These are phyloP conservation scores for Spialia ferax DNA, from an alignment of 2,888 invertebrate species.

Conservation along the genomic window DNA sequence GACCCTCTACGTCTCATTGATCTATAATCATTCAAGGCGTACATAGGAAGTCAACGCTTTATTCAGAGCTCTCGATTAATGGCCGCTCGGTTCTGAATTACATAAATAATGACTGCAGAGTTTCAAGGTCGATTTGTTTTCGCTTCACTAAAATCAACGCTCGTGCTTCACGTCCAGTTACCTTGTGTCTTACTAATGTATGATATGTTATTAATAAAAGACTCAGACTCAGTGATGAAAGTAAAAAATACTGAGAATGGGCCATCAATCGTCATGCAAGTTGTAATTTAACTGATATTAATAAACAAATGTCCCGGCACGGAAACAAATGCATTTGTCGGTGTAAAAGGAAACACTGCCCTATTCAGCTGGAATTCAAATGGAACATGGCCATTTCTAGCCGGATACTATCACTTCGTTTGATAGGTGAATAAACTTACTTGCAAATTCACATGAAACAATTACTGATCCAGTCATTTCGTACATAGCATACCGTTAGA, in stretches of 20 bases:
- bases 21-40: constrained; percentile 36
- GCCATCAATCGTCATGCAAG: neutral
- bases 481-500: neutral
- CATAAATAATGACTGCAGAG: constrained; percentile 40
- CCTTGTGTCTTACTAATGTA: constrained; percentile 26
- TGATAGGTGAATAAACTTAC: constrained; percentile 36
- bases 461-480: neutral
- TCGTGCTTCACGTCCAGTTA: constrained; percentile 20
- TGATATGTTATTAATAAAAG: neutral
- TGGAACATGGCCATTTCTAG: constrained; percentile 32
- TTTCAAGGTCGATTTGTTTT: constrained; percentile 39
- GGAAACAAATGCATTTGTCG: constrained; percentile 34
- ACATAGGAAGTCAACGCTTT: constrained; percentile 31
- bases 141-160: constrained; percentile 30
- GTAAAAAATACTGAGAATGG: neutral
- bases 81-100: constrained; percentile 33
- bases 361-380: constrained; percentile 32
- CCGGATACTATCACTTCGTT: constrained; percentile 35
- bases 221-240: neutral
- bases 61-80: constrained; percentile 34
- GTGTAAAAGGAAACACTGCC: constrained; percentile 33
- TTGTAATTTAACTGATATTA: neutral
- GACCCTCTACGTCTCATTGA: constrained; percentile 46
- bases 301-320: constrained; percentile 23
- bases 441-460: constrained; percentile 25